Conservation (phyloP, 2,888 invertebrate genomes). For the Archaeoteleia sp. region DNA sequence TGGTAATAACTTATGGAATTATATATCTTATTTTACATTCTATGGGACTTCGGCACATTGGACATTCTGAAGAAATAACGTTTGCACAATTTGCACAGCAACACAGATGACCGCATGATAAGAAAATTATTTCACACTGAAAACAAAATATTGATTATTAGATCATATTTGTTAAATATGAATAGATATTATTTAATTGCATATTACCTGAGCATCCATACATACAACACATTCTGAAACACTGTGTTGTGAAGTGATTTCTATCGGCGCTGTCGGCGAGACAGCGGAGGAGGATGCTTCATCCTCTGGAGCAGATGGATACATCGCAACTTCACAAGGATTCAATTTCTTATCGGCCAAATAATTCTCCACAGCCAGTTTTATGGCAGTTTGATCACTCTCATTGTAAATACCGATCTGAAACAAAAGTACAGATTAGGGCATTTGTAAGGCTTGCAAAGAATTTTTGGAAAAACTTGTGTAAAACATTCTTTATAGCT, state of each 20-base stretch:
- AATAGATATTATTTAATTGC: conserved; percentile 36
- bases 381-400: conserved; percentile 79
- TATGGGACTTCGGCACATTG: conserved; percentile 85
- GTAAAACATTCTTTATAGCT: no score
- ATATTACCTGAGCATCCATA: conserved; percentile 83
- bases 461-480: no score
- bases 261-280: conserved; percentile 56
- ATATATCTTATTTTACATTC: conserved; percentile 82
- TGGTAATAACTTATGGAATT: conserved; percentile 26
- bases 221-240: conserved; percentile 88
- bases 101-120: conserved; percentile 92
- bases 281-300: conserved; percentile 68
- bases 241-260: no score
- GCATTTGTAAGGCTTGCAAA: not conserved
- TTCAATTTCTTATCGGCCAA: conserved; percentile 66
- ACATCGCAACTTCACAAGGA: conserved; percentile 52
- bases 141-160: conserved; percentile 59
- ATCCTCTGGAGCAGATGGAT: conserved; percentile 64
- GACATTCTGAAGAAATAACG: conserved; percentile 80
- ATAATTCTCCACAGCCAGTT: conserved; percentile 80
- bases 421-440: not conserved
- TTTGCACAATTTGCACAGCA: conserved; percentile 84
- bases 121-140: conserved; percentile 86
- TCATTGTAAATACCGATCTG: conserved; percentile 70
- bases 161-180: conserved; percentile 7